Evolutionary conservation across 2,888 invertebrate species (phyloP).

Genomic region (Eutolmus rufibarbis): DNA sequence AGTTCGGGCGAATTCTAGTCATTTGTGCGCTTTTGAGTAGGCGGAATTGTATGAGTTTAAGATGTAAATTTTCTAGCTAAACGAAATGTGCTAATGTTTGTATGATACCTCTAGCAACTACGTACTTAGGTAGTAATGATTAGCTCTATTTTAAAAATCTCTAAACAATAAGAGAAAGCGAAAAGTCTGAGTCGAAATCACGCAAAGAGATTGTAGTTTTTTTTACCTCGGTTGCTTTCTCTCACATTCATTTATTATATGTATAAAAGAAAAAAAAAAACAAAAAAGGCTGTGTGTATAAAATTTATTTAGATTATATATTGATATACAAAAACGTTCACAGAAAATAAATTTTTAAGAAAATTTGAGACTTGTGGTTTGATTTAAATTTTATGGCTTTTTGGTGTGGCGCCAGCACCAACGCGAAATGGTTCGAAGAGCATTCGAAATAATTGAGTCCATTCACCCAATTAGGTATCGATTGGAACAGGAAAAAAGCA

Average conservation of each 20-base stretch:
- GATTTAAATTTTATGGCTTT: not conserved
- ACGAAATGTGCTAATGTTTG: not conserved
- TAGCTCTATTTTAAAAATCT: conserved; percentile 17
- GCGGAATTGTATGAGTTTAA: not conserved
- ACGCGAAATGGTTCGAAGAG: not conserved
- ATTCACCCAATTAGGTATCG: not conserved
- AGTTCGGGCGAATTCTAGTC: not conserved
- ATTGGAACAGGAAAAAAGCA: not conserved
- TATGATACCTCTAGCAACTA: conserved; percentile 6
- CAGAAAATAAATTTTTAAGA: conserved; percentile 47
- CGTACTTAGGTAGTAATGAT: conserved; percentile 1
- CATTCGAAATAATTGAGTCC: not conserved
- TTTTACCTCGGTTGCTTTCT: conserved; percentile 18
- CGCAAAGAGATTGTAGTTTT: not conserved
- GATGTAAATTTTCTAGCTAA: not conserved
- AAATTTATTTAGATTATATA: conserved; percentile 49
- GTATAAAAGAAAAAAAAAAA: conserved; percentile 3
- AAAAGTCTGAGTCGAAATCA: conserved; percentile 37
- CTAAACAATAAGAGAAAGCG: conserved; percentile 34
- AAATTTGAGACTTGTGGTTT: conserved; percentile 28
- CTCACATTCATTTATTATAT: conserved; percentile 1
- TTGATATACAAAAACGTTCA: conserved; percentile 47
- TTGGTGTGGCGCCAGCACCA: not conserved
- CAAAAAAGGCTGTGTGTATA: conserved; percentile 49
- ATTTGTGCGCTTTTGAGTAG: not conserved